These are phyloP conservation scores for Litoditis marina DNA, from an alignment of 2,888 invertebrate genomes.

Conservation along the genomic window DNA sequence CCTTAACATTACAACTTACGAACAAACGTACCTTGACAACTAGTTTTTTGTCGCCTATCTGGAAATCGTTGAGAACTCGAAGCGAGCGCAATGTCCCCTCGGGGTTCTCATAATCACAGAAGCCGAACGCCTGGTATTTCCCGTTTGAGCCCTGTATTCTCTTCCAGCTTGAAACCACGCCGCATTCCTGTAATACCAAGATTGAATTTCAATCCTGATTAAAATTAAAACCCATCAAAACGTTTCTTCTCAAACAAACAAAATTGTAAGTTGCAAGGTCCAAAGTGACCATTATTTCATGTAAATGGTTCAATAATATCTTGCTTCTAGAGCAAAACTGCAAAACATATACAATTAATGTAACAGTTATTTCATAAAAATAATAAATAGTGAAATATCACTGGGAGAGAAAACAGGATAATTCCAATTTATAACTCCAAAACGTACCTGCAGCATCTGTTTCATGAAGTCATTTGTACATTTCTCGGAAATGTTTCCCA, in stretches of 20 bases:
- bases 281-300: background rate
- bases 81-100: slow-evolving; percentile 92
- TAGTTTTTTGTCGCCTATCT: slow-evolving; percentile 85
- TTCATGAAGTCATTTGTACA: slow-evolving; percentile 93
- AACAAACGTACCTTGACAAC: slow-evolving; percentile 70
- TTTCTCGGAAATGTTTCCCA: slow-evolving; percentile 90
- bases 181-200: slow-evolving; percentile 75
- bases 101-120: slow-evolving; percentile 92
- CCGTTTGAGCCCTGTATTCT: slow-evolving; percentile 77
- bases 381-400: no score
- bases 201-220: no score
- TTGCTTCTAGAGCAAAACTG: no score
- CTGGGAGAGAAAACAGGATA: no score
- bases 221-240: no score
- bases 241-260: background rate
- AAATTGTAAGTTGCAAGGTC: slow-evolving; percentile 1
- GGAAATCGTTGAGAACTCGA: slow-evolving; percentile 80
- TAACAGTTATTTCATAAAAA: no score
- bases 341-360: no score
- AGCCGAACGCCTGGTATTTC: slow-evolving; percentile 80
- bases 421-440: no score
- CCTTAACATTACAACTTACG: no score
- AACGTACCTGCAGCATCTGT: slow-evolving; percentile 73
- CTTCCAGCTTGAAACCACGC: slow-evolving; percentile 92
- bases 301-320: background rate